Evolutionary conservation across 2,888 invertebrate species (phyloP), one percentile per base, ranked within the genome.

Genomic region (Ptilodon capucinus): DNA sequence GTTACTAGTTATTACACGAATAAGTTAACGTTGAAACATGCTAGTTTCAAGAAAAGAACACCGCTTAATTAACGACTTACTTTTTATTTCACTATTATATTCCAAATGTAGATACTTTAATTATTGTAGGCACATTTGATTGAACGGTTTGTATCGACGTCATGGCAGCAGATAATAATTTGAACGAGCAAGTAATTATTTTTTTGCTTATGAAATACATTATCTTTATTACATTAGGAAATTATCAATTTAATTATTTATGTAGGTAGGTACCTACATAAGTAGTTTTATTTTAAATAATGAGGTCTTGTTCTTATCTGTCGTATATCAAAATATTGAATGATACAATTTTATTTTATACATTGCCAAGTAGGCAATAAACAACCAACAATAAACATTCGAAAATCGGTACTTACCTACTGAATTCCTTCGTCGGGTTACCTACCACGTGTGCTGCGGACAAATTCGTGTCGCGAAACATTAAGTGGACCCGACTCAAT

Each of bases 401-500:
- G 6, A 32, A 32, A 13, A 32, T 32, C 4, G 7, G n/a, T 7
- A 13, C 32, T 14, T n/a, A 5, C 32, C 6, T 7, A 32, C 9
- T 32, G 14, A 32, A n/a, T n/a, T n/a, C n/a, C n/a, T n/a, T n/a
- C n/a, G n/a, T n/a, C n/a, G n/a, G n/a, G n/a, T n/a, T 44, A 52
- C 47, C 52, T 46, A 54, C 57, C 51, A 51, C 47, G 43, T 49
- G 39, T 51, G 51, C 53, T 57, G 46, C 49, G 50, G 42, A 42
- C 51, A 48, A 58, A 63, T 50, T 53, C 49, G 51, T 51, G 59
- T 49, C 55, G 53, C 48, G 48, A 56, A 63, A 52, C 51, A 41
- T 39, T 39, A 39, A 23, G 1, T 36, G 14, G 18, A 1, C 19
- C 14, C 39, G 2, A 5, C 39, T 14, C 23, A 21, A 21, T 39